Conservation (phyloP, 2,113 vertebrate genomes). For the Cheilinus undulatus region DNA sequence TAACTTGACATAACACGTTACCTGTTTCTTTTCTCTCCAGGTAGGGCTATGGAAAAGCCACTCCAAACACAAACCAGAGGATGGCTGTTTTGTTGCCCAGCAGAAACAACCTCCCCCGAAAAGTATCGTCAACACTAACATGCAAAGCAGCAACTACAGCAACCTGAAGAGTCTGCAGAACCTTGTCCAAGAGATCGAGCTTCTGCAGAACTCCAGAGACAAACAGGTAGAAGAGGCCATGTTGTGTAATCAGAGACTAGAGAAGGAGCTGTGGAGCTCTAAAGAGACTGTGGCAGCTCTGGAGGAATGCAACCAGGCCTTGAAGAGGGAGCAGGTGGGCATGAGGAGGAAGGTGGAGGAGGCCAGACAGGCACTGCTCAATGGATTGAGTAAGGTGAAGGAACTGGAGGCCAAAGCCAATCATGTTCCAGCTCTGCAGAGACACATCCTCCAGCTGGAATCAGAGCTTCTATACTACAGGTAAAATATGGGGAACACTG, state of each 20-base stretch:
- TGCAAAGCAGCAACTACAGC: constrained; percentile 46
- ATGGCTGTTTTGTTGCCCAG: constrained; percentile 78
- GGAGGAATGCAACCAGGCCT: constrained; percentile 86
- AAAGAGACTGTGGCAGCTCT: constrained; percentile 81
- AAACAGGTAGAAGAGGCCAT: constrained; percentile 86
- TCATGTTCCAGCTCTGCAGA: constrained; percentile 85
- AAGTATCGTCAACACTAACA: constrained; percentile 30
- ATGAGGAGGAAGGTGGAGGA: constrained; percentile 92
- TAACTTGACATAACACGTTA: neutral
- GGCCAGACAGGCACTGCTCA: constrained; percentile 86
- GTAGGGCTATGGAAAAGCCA: constrained; percentile 94
- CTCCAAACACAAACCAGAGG: constrained; percentile 81
- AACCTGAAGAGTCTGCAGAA: constrained; percentile 80
- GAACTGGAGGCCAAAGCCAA: constrained; percentile 90
- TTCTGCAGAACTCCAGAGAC: constrained; percentile 84
- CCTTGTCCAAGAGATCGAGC: constrained; percentile 85
- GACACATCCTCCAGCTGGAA: constrained; percentile 86
- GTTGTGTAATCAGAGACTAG: constrained; percentile 85
- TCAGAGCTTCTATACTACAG: constrained; percentile 88
- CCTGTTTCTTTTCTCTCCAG: constrained; percentile 67
- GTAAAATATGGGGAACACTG: constrained; percentile 71
- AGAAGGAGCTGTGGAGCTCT: constrained; percentile 86
- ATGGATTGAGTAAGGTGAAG: constrained; percentile 90
- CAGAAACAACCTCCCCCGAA: constrained; percentile 66
- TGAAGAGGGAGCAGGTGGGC: constrained; percentile 88